phyloP scores from a whole-genome alignment of 2,113 vertebrate species.

The Xyrauchen texanus region DNA sequence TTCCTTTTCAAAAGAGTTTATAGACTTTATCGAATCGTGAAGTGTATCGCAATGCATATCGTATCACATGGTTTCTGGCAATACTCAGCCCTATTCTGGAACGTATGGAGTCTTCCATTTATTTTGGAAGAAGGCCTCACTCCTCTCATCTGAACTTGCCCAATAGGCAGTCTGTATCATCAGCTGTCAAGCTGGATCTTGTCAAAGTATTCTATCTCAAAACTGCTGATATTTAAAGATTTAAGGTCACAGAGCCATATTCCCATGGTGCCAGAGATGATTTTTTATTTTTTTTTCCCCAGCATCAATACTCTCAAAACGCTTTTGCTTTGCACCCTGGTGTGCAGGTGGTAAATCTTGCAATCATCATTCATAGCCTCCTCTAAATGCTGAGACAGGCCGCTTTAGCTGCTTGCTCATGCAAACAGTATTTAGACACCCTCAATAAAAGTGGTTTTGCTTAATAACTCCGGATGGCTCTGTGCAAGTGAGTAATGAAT shows the following conservation, averaged over 20 bases:
- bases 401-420: slow-evolving; percentile 62
- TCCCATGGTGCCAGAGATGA: slow-evolving; percentile 5
- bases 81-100: too few relatives aligned
- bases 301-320: too few relatives aligned
- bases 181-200: not conserved
- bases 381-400: slow-evolving; percentile 63
- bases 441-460: slow-evolving; percentile 31
- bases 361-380: slow-evolving; percentile 36
- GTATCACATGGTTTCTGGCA: too few relatives aligned
- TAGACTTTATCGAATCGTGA: too few relatives aligned
- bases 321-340: not conserved
- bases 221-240: not conserved
- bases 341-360: not conserved
- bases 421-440: slow-evolving; percentile 60
- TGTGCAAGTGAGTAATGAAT: slow-evolving; percentile 34
- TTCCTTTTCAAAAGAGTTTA: too few relatives aligned
- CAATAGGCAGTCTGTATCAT: not conserved
- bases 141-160: too few relatives aligned
- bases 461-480: slow-evolving; percentile 53
- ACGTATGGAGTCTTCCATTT: too few relatives aligned
- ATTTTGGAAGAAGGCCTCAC: too few relatives aligned
- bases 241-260: slow-evolving; percentile 4
- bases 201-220: not conserved
- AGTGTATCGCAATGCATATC: too few relatives aligned
- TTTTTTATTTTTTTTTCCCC: not conserved